Evolutionary conservation across 2,113 vertebrate species (phyloP).

Genomic region (Perca schrenkii): DNA sequence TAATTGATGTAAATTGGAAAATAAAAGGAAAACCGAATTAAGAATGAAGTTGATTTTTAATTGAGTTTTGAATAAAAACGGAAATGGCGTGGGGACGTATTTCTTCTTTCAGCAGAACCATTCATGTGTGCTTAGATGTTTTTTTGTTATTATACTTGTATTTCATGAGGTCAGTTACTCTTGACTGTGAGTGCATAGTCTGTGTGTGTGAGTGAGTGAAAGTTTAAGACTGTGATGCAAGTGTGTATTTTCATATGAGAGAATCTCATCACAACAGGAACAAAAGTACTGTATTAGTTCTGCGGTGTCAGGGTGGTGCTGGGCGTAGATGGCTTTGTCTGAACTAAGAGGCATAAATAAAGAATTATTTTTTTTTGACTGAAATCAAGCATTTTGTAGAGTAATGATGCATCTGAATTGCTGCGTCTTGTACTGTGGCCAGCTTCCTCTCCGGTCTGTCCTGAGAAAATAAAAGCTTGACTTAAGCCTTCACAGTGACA

Average conservation of each 20-base stretch:
- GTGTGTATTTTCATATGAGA: constrained; percentile 45
- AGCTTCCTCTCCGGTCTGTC: constrained; percentile 54
- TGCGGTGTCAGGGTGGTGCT: constrained; percentile 50
- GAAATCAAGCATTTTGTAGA: constrained; percentile 58
- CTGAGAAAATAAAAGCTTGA: constrained; percentile 72
- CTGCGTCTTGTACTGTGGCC: constrained; percentile 42
- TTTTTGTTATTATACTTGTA: constrained; percentile 31
- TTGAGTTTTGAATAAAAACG: constrained; percentile 78
- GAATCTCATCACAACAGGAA: constrained; percentile 50
- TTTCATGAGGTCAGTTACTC: constrained; percentile 44
- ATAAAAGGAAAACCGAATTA: constrained; percentile 85
- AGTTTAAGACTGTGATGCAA: constrained; percentile 43
- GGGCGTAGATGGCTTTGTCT: constrained; percentile 53
- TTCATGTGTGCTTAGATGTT: constrained; percentile 35
- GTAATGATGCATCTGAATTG: constrained; percentile 15
- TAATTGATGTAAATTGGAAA: constrained; percentile 90
- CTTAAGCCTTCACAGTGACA: constrained; percentile 37
- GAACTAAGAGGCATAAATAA: constrained; percentile 63
- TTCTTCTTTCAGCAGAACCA: constrained; percentile 57
- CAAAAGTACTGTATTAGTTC: constrained; percentile 64
- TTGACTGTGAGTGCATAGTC: constrained; percentile 55
- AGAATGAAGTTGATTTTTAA: constrained; percentile 78
- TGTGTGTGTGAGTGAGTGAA: constrained; percentile 40
- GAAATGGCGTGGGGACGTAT: constrained; percentile 59
- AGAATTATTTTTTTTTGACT: constrained; percentile 41